Evolutionary conservation across 2,888 invertebrate species (phyloP), one percentile per base, ranked within the genome.

Genomic region (Oscheius sp.): DNA sequence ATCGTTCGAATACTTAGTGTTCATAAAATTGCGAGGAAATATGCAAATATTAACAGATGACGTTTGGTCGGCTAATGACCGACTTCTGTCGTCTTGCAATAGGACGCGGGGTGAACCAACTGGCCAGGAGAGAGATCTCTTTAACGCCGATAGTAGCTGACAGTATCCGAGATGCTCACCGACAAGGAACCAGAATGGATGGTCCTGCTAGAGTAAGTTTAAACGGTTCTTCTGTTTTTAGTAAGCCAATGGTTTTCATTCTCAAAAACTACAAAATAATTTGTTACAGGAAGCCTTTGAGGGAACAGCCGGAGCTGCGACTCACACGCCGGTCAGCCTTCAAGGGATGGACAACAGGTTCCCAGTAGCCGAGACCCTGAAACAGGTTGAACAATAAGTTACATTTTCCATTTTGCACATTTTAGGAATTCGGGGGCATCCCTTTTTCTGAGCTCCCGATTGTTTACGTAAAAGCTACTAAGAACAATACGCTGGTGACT

Each of bases 401-500:
- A 33, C 47, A 58, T 48, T 35, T 59, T 21, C 11, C 2, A 3
- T 3, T 66, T 29, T 29, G 11, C 47, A 50, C 9, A 21, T 76
- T 74, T 33, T 75, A 83, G 75, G 68, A 79, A 33, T 88, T 88
- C 75, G 77, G 81, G 50, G 88, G 87, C 2, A 76, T 85, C 37
- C 78, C 85, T 5, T 88, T 77, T 79, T 58, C 66, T 63, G 93
- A 95, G 63, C 88, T 96, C 68, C 95, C 95, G 0, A 92, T 96
- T 74, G 92, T 94, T 84, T 93, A 95, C 89, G 93, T 97, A 62
- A 92, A 93, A 87, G 93, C 94, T 0, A 93, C 94, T 10, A 92
- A 92, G 76, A 97, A 97, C 91, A 97, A 97, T 90, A 96, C 96
- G 10, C 93, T 96, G 74, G 92, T 96, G 75, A 91, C 92, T 10